Percentiles rank a stretch among this genome's conserved stretches.
phyloP scores from a whole-genome alignment of 2,888 invertebrate genomes.

The Cartodere bifasciata region DNA sequence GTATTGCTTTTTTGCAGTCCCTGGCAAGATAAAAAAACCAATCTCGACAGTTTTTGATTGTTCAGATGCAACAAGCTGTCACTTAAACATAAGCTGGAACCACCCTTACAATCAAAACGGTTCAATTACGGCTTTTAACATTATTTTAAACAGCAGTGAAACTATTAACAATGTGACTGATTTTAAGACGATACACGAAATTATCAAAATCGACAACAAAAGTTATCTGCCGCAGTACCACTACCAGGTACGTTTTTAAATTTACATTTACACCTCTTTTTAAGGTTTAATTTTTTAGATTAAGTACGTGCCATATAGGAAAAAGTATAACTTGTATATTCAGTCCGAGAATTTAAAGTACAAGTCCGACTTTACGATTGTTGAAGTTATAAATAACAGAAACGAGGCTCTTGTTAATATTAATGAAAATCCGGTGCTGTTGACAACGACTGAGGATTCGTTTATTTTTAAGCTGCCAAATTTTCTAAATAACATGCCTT shows the following conservation, averaged over 20 bases:
- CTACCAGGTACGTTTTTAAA: slow-evolving; percentile 24
- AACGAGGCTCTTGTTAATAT: slow-evolving; percentile 25
- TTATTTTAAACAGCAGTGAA: slow-evolving; percentile 23
- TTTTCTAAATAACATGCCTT: slow-evolving; percentile 22
- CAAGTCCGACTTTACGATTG: slow-evolving; percentile 20
- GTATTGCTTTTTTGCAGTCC: slow-evolving; percentile 25
- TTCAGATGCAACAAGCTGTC: too few species aligned
- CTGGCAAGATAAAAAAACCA: slow-evolving; percentile 26
- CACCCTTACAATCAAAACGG: slow-evolving; percentile 29
- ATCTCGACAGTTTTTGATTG: slow-evolving; percentile 24
- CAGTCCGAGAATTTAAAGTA: slow-evolving; percentile 24
- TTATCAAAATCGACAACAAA: slow-evolving; percentile 20
- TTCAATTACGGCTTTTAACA: slow-evolving; percentile 26
- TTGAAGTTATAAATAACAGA: slow-evolving; percentile 18
- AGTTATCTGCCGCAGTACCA: slow-evolving; percentile 23
- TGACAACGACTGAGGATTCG: slow-evolving; percentile 19
- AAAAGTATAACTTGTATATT: slow-evolving; percentile 24
- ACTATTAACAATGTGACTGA: slow-evolving; percentile 11
- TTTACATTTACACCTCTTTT: too few species aligned
- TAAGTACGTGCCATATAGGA: slow-evolving; percentile 26
- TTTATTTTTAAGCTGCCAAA: slow-evolving; percentile 24
- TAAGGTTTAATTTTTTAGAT: slow-evolving; percentile 22
- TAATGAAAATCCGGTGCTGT: slow-evolving; percentile 25
- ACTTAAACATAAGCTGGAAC: slow-evolving; percentile 27
- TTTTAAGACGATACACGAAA: slow-evolving; percentile 22